Base-by-base conservation (phyloP, 2,113 vertebrate species). In the Myrmecobius fasciatus region DNA sequence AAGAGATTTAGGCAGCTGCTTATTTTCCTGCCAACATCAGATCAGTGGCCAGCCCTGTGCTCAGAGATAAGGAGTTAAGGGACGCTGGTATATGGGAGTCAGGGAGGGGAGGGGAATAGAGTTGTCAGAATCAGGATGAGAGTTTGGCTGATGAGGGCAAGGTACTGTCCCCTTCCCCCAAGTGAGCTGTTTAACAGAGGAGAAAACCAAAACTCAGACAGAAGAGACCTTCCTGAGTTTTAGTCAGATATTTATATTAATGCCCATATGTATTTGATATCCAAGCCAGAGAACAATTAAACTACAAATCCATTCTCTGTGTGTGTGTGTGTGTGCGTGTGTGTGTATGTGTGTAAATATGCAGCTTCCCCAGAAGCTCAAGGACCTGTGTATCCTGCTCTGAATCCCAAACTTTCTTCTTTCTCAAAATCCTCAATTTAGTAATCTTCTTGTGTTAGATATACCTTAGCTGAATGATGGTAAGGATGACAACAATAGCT, bases 201-300 rank as follows among this genome's bases (percentile, higher is more conserved):
- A 91, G 92, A 94, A 96, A 90, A 95, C 94, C 25, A 92, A 97
- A 95, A 46, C 75, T 91, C 94, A 92, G 95, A 94, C 94, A 94
- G 51, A 67, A 25, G 11, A 53, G 49, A 88, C 54, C 67, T 47
- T 20, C 31, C 49, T 47, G 9, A 52, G 49, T 24, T 49, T 49
- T 43, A 94, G 95, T 56, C 47, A 28, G 67, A 83, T 43, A 43
- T 75, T 43, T 43, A 2, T 20, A 43, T 14, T 0, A 1, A 17
- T n/a, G 60, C 36, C n/a, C 36, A 75, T 75, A 20, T 22, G 36
- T n/a, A n/a, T 2, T 24, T n/a, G 60, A 75, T 75, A 75, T 3
- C 36, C 60, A 20, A 36, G 14, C 7, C n/a, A 83, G 20, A 83
- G 67, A 83, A 83, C 36, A 83, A 43, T 11, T 67, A 11, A 67